A percentile compares a stretch with the other conserved stretches of the same genome.
Conservation (phyloP, 2,113 vertebrate species). For the Donacobius atricapilla region DNA sequence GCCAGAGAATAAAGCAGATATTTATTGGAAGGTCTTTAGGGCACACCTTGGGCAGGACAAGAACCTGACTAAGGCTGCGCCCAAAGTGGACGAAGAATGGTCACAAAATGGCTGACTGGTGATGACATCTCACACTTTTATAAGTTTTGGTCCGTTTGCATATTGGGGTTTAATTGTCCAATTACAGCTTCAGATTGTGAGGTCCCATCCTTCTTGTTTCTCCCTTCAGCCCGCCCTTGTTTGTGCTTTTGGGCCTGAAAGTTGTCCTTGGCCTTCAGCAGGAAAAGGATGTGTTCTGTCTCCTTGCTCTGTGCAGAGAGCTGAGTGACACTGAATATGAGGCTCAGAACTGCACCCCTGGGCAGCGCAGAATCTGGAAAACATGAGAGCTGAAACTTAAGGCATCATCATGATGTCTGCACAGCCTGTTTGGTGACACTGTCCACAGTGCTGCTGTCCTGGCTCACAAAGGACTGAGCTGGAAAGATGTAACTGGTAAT, state of each 20-base stretch:
- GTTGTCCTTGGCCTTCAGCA: neutral
- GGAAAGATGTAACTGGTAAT: neutral
- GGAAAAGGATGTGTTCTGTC: neutral
- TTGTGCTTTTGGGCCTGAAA: neutral
- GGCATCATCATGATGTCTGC: neutral
- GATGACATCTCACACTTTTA: neutral
- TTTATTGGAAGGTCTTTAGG: neutral
- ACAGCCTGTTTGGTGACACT: neutral
- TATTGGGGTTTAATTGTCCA: neutral
- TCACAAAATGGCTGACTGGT: neutral
- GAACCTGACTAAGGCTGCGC: neutral
- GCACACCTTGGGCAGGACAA: neutral
- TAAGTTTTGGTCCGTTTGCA: neutral
- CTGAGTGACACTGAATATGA: neutral
- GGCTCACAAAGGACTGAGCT: neutral
- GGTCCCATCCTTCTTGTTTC: neutral
- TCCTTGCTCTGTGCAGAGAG: neutral
- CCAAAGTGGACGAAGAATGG: neutral
- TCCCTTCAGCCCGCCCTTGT: neutral
- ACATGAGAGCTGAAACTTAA: neutral
- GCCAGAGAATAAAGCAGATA: neutral
- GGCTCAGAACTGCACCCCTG: neutral
- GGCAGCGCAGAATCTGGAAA: neutral
- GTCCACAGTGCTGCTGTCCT: neutral
- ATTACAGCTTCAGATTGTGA: neutral